Percentiles rank a stretch among this genome's conserved stretches.
Evolutionary conservation across 2,113 vertebrate genomes (phyloP).

Genomic region (Synchiropus splendidus): DNA sequence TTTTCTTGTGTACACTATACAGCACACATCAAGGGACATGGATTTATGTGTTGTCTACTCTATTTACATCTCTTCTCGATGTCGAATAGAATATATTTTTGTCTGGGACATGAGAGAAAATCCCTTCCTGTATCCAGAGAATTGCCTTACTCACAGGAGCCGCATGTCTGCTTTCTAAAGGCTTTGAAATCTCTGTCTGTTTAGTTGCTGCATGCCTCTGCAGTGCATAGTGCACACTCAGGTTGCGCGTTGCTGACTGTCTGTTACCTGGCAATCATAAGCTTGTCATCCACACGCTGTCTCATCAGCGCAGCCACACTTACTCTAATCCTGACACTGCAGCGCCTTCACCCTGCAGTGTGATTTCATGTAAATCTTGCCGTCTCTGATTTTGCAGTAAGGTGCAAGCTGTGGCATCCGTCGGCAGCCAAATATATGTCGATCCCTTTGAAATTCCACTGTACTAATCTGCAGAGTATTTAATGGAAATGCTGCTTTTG

Average conservation of each 20-base stretch:
- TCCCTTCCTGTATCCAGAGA: slow-evolving; percentile 9
- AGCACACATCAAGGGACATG: slow-evolving; percentile 11
- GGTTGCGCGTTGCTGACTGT: slow-evolving; percentile 18
- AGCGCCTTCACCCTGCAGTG: slow-evolving; percentile 9
- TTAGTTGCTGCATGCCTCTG: slow-evolving; percentile 11
- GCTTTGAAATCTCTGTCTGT: slow-evolving; percentile 29
- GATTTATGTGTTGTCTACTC: slow-evolving; percentile 7
- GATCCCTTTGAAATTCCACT: not conserved
- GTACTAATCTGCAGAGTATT: too few relatives aligned
- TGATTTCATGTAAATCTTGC: slow-evolving; percentile 12
- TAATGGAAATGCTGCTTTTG: slow-evolving; percentile 1
- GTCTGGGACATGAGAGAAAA: slow-evolving; percentile 25
- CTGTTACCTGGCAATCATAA: slow-evolving; percentile 44
- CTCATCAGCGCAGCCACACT: slow-evolving; percentile 34
- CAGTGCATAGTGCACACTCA: slow-evolving; percentile 2
- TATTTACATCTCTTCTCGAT: not conserved
- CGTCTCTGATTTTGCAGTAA: slow-evolving; percentile 5
- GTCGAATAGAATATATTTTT: slow-evolving; percentile 12
- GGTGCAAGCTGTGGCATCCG: slow-evolving; percentile 4
- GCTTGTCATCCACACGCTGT: slow-evolving; percentile 41
- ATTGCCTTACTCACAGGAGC: slow-evolving; percentile 23
- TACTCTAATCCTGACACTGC: slow-evolving; percentile 33
- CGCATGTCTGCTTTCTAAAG: slow-evolving; percentile 34
- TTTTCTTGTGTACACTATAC: slow-evolving; percentile 7
- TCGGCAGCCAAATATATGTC: slow-evolving; percentile 5